Conservation (phyloP, 2,113 vertebrate species). For the Marmota monax region DNA sequence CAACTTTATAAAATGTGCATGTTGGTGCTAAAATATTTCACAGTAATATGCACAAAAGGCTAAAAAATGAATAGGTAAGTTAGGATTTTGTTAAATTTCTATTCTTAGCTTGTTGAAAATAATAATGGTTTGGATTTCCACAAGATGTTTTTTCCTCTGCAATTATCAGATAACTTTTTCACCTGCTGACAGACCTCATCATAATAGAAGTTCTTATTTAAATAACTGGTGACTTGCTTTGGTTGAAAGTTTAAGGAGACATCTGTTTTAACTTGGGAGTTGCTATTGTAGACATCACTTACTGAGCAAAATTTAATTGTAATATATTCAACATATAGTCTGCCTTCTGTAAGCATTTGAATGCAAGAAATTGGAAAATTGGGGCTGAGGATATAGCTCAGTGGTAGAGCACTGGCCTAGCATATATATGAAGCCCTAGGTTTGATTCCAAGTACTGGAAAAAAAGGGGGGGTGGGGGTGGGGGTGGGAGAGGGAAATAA, state of each 20-base stretch:
- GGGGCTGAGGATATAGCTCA: not conserved
- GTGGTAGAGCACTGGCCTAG: not conserved
- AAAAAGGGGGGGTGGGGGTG: too few species aligned
- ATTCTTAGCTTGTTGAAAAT: not conserved
- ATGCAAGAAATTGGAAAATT: not conserved
- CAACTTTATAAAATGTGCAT: not conserved
- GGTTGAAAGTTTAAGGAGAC: not conserved
- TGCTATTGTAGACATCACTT: not conserved
- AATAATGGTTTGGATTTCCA: not conserved
- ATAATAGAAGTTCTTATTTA: not conserved
- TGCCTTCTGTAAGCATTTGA: not conserved
- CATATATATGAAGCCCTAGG: too few species aligned
- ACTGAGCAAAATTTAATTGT: not conserved
- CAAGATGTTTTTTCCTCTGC: not conserved
- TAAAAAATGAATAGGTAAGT: not conserved
- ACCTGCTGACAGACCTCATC: not conserved
- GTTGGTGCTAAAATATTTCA: not conserved
- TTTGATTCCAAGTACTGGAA: not conserved
- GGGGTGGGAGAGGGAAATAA: not conserved
- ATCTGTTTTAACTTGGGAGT: not conserved
- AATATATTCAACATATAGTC: not conserved
- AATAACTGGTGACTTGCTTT: not conserved
- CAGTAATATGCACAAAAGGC: not conserved
- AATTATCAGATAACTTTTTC: not conserved
- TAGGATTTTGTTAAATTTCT: not conserved